These are phyloP conservation scores for Limulus polyphemus DNA, from an alignment of 2,888 invertebrate species.

Conservation along the genomic window DNA sequence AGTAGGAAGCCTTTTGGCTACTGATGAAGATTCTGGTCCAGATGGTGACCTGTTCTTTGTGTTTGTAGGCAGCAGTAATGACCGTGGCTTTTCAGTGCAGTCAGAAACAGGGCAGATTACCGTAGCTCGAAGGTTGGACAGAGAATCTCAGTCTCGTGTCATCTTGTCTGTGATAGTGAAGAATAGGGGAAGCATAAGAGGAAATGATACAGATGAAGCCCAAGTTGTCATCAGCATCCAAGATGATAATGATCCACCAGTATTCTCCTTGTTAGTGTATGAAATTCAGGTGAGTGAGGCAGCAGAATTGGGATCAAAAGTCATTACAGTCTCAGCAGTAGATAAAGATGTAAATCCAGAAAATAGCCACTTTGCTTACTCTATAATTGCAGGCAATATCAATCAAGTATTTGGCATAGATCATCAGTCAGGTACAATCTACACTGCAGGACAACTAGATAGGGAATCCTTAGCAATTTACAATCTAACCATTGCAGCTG, in stretches of 20 bases:
- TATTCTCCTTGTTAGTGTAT: conserved; percentile 61
- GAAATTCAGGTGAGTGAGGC: conserved; percentile 70
- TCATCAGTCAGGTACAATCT: conserved; percentile 68
- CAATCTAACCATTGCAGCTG: conserved; percentile 66
- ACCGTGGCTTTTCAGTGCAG: conserved; percentile 75
- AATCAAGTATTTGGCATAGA: conserved; percentile 78
- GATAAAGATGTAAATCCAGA: conserved; percentile 83
- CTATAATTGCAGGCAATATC: conserved; percentile 63
- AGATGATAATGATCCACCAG: conserved; percentile 92
- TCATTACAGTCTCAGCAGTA: conserved; percentile 65
- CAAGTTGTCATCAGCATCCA: conserved; percentile 85
- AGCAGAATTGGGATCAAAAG: conserved; percentile 55
- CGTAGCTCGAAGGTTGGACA: conserved; percentile 65
- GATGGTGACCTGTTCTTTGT: conserved; percentile 81
- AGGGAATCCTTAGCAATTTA: conserved; percentile 64
- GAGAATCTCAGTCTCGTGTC: conserved; percentile 77
- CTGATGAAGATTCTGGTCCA: conserved; percentile 74
- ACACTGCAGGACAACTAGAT: conserved; percentile 58
- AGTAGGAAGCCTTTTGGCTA: conserved; percentile 73
- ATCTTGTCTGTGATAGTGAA: conserved; percentile 86
- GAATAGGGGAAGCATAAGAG: conserved; percentile 82
- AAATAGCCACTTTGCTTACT: conserved; percentile 82
- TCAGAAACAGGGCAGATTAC: conserved; percentile 62
- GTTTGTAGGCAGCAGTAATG: conserved; percentile 85
- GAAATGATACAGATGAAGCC: conserved; percentile 90